Evolutionary conservation across 2,113 vertebrate species (phyloP).

Genomic region (Nannospalax galili): DNA sequence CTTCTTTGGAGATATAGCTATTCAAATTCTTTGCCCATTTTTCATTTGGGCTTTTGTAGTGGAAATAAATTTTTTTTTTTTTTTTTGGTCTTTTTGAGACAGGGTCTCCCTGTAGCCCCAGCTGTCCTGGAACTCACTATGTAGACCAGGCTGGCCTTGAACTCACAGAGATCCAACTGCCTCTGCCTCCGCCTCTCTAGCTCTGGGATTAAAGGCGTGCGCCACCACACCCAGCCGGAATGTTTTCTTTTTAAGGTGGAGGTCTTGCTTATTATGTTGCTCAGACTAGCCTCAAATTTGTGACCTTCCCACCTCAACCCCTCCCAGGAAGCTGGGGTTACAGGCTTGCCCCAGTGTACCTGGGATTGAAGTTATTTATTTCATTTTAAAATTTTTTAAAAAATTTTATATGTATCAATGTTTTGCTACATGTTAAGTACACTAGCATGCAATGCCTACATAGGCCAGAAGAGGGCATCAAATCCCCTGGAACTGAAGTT

Average conservation of each 20-base stretch:
- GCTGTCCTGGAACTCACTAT: neutral
- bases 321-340: neutral
- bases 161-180: neutral
- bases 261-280: neutral
- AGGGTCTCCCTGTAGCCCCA: no score
- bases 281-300: neutral
- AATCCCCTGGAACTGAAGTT: no score
- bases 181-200: neutral
- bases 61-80: no score
- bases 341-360: neutral
- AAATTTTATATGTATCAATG: neutral
- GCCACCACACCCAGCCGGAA: neutral
- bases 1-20: conserved; percentile 29
- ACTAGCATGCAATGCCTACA: no score
- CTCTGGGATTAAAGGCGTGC: neutral
- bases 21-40: conserved; percentile 28
- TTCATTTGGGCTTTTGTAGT: conserved; percentile 34
- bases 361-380: neutral
- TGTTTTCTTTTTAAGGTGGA: neutral
- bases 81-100: no score
- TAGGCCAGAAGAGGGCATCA: no score
- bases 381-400: neutral
- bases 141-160: neutral
- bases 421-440: no score
- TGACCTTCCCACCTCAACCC: neutral